phyloP scores from a whole-genome alignment of 53 echinoderm and acorn worm genomes.

The Echinarachnius parma region DNA sequence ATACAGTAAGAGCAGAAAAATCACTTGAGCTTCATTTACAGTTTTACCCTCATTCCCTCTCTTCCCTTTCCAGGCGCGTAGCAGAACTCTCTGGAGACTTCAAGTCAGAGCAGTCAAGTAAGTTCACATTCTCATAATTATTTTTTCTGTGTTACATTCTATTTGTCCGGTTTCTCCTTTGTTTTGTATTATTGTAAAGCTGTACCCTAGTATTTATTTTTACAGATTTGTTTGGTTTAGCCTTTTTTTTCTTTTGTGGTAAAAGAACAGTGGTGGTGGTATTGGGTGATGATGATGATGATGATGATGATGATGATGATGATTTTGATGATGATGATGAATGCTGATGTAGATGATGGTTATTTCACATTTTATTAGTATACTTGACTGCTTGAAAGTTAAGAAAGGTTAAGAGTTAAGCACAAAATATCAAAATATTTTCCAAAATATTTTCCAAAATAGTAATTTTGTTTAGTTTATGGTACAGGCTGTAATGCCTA shows the following conservation, averaged over 20 bases:
- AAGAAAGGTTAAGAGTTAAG: no score
- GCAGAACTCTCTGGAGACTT: constrained; percentile 20
- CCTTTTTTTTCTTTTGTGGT: neutral
- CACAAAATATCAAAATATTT: no score
- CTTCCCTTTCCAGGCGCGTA: constrained; percentile 17
- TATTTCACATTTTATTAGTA: no score
- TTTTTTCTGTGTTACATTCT: neutral
- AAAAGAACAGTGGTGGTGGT: neutral
- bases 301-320: neutral
- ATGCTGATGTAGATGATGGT: neutral
- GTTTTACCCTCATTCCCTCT: constrained; percentile 9
- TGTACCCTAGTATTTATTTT: neutral
- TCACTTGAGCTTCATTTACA: neutral
- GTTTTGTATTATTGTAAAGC: neutral
- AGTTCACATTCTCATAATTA: neutral
- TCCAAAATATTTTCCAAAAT: no score
- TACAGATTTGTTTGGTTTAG: neutral
- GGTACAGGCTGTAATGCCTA: no score
- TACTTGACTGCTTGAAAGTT: no score
- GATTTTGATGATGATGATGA: neutral
- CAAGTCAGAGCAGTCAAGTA: constrained; percentile 29
- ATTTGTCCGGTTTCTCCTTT: neutral
- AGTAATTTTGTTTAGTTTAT: no score
- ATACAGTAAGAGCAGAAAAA: constrained; percentile 1
- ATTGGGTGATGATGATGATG: neutral